Evolutionary conservation across 2,888 invertebrate species (phyloP), one percentile per base, ranked within the genome.

Genomic region (Agrilus biguttatus): DNA sequence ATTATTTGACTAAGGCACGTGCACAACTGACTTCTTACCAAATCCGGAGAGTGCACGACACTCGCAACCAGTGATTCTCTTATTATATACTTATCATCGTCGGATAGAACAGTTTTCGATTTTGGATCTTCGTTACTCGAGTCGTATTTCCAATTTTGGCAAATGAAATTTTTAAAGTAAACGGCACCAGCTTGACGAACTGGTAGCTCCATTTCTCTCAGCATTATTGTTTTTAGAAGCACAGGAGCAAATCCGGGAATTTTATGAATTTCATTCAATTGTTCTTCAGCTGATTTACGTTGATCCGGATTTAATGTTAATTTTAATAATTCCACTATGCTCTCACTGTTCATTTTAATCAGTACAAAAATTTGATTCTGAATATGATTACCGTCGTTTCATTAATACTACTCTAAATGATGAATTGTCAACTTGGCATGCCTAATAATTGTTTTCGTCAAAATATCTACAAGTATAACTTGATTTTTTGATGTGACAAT

Each of bases 181-280:
- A 98, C 88, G 33, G 87, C 96, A 55, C 91, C 92, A 50, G 96
- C 96, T 72, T 97, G 96, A 49, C 96, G 73, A 0, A 95, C 84
- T 49, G 93, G 88, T 75, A 89, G 80, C 49, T 92, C 86, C 39
- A 92, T 74, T 53, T 90, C 89, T 56, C 79, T 78, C 66, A 82
- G 78, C 89, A 95, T 91, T 43, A 96, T 83, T 47, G 96, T 84
- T 77, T 93, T 91, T 40, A 98, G 73, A 45, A 98, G 72, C 39
- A 86, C 79, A 40, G 96, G 97, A 40, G 89, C 85, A 71, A 98
- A 98, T 21, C 95, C 95, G 63, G 95, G 92, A 49, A 96, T 93
- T 75, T 90, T 89, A 64, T 89, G 83, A 53, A 89, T 80, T 90
- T 91, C 63, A 45, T 58, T 42, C 47, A 93, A 77, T 68, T 92